Evolutionary conservation across 2,888 invertebrate species (phyloP), one percentile per base, ranked within the genome.

Genomic region (Tinea semifulvella): DNA sequence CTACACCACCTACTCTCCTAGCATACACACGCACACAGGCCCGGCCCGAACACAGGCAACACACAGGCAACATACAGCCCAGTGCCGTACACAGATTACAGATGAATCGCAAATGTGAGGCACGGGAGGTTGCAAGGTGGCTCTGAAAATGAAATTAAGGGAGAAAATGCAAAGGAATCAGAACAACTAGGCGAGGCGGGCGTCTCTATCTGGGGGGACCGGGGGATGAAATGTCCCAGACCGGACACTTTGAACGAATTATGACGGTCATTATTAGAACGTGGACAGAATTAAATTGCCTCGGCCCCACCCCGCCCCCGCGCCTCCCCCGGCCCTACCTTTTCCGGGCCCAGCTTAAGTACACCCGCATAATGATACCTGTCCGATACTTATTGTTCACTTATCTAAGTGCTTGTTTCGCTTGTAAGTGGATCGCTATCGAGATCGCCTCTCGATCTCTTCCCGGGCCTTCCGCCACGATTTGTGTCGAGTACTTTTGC

Each of bases 211-310:
- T 36, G 43, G 63, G 52, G 58, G 42, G 59, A 53, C 56, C 55
- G 63, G 63, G 70, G 71, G 63, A 65, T 52, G 65, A 72, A 75
- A 68, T 71, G 76, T 76, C 77, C 76, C 77, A 64, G 70, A 76
- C 82, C 82, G 82, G 82, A 82, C 83, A 83, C 82, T 83, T 83
- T 82, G 82, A 80, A 82, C 82, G 82, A 83, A 82, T 83, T 83
- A 83, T 83, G 82, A 82, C 80, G 79, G 82, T 82, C 83, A 83
- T 83, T 83, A 83, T 83, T 82, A 83, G 82, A 76, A 83, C 83
- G 83, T 83, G 83, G 83, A 82, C 81, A 82, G 83, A 83, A 83
- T 83, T 82, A 83, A 82, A 83, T 82, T 82, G 83, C 82, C 80
- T 74, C 79, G 77, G 68, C 63, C 59, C 52, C 49, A 51, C 55